Base-by-base conservation (phyloP, 2,888 invertebrate species). In the Protonemura montana region DNA sequence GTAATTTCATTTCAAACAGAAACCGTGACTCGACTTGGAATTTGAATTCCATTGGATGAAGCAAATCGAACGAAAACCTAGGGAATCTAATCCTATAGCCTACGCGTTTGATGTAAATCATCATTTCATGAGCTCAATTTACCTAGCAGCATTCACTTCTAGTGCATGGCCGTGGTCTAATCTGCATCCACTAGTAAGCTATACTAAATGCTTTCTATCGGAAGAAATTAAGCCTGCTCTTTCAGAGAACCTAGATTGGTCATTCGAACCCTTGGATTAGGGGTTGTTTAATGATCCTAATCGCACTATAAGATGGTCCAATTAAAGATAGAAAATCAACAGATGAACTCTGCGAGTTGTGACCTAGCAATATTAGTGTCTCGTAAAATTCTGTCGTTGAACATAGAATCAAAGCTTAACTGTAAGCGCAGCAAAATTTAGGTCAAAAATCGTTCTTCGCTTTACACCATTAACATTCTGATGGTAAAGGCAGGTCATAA, bases 121-220 rank as follows among this genome's bases (percentile, higher is more conserved):
- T 82, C 82, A 41, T 82, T 82, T 82, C 82, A 82, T 82, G 82
- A 82, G 82, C 82, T 82, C 82, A 82, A 82, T 82, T 82, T 82
- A 82, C 41, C 42, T 82, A 13, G 82, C 35, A 21, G 82, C 82
- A 35, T 41, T 82, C 2, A 30, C 26, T 82, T 26, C 16, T 42
- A 41, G 82, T 81, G 81, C 30, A 30, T 3, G 6, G 6, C 7
- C 13, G 30, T 29, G 82, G 10, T 28, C 29, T 28, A 78, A 78
- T 78, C 78, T 78, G 78, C 78, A 78, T 27, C n/a, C 1, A 13
- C 6, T 78, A 3, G 28, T 21, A 59, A 10, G 59, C 59, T 59
- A 21, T 21, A 59, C 78, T 28, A 27, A 78, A 26, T 59, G 59
- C 59, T 59, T 59, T 59, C 59, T 10, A 59, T 78, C 27, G 78